These are phyloP conservation scores for Amphimedon queenslandica DNA, from an alignment of 37 sponge, comb jelly and placozoan genomes.

Conservation along the genomic window DNA sequence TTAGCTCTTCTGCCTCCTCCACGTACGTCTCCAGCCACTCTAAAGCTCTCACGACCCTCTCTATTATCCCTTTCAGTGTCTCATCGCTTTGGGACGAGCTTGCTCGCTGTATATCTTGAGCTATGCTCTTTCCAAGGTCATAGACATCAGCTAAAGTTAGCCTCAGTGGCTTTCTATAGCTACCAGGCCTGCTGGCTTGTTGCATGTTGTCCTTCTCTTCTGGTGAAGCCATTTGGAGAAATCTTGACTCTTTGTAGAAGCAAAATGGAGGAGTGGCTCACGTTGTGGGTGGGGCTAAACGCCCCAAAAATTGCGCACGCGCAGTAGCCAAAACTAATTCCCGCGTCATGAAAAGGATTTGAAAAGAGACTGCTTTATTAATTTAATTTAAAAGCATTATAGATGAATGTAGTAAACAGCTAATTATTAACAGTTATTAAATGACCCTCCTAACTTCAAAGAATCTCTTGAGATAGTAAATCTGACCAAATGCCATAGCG, in stretches of 20 bases:
- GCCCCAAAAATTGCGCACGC: neutral
- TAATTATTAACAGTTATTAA: too few species aligned
- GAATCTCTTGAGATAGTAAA: constrained; percentile 97
- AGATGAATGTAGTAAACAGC: too few species aligned
- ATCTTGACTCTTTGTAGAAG: neutral
- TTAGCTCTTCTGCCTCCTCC: constrained; percentile 40
- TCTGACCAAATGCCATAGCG: constrained; percentile 94
- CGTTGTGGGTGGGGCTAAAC: neutral
- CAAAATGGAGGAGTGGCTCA: neutral
- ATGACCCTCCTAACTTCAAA: constrained; percentile 98
- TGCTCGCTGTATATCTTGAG: constrained; percentile 54
- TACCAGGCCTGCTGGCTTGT: too few species aligned
- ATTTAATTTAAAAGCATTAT: too few species aligned
- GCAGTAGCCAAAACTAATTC: too few species aligned
- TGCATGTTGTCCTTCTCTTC: too few species aligned
- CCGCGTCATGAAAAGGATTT: too few species aligned
- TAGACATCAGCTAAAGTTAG: constrained; percentile 38
- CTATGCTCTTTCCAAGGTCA: constrained; percentile 37
- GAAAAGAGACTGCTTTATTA: too few species aligned
- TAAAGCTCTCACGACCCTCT: constrained; percentile 45
- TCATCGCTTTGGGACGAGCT: constrained; percentile 29
- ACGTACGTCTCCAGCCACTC: constrained; percentile 56
- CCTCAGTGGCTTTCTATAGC: neutral
- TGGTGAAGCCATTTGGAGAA: neutral
- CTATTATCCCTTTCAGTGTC: constrained; percentile 18